Percentiles rank a stretch among this genome's conserved stretches.
Conservation (phyloP, 1,140 invertebrate species). For the Aphelenchoides fujianensis region DNA sequence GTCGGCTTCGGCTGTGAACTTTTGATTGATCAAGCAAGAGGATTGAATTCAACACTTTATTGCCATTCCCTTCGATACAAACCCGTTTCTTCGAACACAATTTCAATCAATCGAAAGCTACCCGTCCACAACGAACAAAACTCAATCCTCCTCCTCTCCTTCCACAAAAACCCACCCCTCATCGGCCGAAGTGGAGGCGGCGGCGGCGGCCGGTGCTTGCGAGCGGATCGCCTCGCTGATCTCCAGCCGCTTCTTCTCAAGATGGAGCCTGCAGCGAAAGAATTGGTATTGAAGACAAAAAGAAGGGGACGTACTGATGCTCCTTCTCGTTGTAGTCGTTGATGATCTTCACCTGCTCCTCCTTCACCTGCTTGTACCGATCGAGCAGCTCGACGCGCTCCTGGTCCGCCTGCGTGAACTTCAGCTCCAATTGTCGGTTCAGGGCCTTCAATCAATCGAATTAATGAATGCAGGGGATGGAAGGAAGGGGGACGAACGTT, state of each 20-base stretch:
- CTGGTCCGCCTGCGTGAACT: constrained; percentile 33
- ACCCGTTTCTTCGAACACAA: constrained; percentile 34
- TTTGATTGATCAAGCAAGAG: no score
- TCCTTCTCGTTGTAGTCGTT: constrained; percentile 46
- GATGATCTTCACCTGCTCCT: constrained; percentile 35
- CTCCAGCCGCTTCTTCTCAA: constrained; percentile 28
- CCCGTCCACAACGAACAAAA: no score
- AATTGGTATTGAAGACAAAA: constrained; percentile 14
- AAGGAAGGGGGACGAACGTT: neutral
- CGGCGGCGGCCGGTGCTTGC: neutral
- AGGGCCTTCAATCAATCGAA: constrained; percentile 41
- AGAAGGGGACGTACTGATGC: constrained; percentile 36
- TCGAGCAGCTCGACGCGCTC: constrained; percentile 36
- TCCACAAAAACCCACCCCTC: neutral
- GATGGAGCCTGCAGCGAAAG: constrained; percentile 26
- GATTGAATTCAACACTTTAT: constrained; percentile 19
- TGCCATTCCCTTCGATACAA: no score
- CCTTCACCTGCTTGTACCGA: constrained; percentile 40
- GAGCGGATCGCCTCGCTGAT: neutral
- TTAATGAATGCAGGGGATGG: neutral
- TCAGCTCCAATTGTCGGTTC: constrained; percentile 34
- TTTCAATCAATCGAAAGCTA: no score
- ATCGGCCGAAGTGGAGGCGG: neutral
- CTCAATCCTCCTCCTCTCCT: neutral
- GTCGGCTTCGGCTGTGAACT: no score